phyloP scores from a whole-genome alignment of 1,140 invertebrate species.

The Orussus abietinus region DNA sequence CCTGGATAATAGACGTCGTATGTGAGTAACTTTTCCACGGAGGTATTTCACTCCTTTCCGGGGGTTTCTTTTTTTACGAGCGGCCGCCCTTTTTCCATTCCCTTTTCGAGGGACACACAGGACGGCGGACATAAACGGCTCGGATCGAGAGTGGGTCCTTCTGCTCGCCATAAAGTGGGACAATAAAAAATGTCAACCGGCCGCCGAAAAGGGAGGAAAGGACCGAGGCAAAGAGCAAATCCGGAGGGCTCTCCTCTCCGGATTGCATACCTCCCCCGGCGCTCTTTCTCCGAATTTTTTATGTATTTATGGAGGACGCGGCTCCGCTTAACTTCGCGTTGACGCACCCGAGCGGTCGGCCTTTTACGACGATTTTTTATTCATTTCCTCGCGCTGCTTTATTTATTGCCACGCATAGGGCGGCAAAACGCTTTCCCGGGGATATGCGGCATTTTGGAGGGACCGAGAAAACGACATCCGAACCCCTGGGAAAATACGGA shows the following conservation, averaged over 20 bases:
- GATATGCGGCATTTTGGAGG: too few relatives aligned
- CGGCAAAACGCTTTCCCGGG: too few relatives aligned
- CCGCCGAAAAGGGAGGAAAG: neutral
- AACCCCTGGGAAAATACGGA: too few relatives aligned
- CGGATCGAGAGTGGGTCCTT: neutral
- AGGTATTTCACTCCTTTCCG: neutral
- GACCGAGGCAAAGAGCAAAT: too few relatives aligned
- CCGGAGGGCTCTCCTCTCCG: too few relatives aligned
- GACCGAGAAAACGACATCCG: too few relatives aligned
- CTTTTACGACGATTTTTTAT: slow-evolving; percentile 13
- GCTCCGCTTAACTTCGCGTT: too few relatives aligned
- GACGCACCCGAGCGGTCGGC: neutral
- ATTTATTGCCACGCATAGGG: too few relatives aligned
- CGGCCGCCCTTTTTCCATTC: slow-evolving; percentile 5
- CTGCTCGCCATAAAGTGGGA: neutral
- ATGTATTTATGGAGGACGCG: too few relatives aligned
- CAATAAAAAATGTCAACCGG: neutral
- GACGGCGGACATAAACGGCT: neutral
- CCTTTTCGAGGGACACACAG: neutral
- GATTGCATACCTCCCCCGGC: too few relatives aligned
- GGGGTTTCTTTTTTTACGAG: slow-evolving; percentile 1
- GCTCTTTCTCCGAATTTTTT: too few relatives aligned
- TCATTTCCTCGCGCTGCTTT: neutral
- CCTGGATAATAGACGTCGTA: slow-evolving; percentile 81
- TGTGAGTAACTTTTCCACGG: slow-evolving; percentile 66